Percentiles rank a stretch among this genome's conserved stretches.
phyloP scores from a whole-genome alignment of 2,888 invertebrate genomes.

The Pseudeuparius sepicola region DNA sequence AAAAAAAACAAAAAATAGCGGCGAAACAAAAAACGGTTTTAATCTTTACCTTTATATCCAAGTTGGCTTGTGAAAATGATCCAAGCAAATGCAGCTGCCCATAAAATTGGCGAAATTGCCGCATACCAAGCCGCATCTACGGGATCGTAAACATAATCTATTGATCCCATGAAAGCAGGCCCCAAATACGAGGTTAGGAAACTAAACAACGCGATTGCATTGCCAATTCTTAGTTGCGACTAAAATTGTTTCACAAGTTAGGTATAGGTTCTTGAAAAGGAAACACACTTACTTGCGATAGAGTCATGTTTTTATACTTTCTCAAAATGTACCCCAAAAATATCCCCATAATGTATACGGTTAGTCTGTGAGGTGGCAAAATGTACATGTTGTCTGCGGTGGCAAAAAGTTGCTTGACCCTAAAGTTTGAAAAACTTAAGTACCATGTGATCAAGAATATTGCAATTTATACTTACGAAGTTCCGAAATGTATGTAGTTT shows the following conservation, averaged over 20 bases:
- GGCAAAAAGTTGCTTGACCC: slow-evolving; percentile 53
- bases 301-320: slow-evolving; percentile 37
- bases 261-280: neutral
- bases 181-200: slow-evolving; percentile 47
- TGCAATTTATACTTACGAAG: slow-evolving; percentile 47
- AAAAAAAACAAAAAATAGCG: slow-evolving; percentile 22
- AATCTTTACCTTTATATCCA: slow-evolving; percentile 45
- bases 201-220: slow-evolving; percentile 43
- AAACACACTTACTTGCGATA: slow-evolving; percentile 39
- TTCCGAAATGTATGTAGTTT: slow-evolving; percentile 58
- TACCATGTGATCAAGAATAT: slow-evolving; percentile 9
- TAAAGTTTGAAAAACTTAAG: slow-evolving; percentile 28
- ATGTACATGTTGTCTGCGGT: slow-evolving; percentile 62
- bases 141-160: slow-evolving; percentile 50
- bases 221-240: slow-evolving; percentile 45
- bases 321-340: slow-evolving; percentile 50
- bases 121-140: slow-evolving; percentile 58
- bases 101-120: slow-evolving; percentile 58
- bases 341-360: slow-evolving; percentile 60
- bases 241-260: slow-evolving; percentile 27
- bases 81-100: slow-evolving; percentile 61
- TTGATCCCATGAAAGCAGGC: slow-evolving; percentile 54
- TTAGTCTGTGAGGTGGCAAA: slow-evolving; percentile 53
- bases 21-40: neutral
- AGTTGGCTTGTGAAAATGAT: slow-evolving; percentile 53